A percentile compares a stretch with the other conserved stretches of the same genome.
phyloP scores from a whole-genome alignment of 92 coral and sea anemone species.

The Palythoa caribaeorum region DNA sequence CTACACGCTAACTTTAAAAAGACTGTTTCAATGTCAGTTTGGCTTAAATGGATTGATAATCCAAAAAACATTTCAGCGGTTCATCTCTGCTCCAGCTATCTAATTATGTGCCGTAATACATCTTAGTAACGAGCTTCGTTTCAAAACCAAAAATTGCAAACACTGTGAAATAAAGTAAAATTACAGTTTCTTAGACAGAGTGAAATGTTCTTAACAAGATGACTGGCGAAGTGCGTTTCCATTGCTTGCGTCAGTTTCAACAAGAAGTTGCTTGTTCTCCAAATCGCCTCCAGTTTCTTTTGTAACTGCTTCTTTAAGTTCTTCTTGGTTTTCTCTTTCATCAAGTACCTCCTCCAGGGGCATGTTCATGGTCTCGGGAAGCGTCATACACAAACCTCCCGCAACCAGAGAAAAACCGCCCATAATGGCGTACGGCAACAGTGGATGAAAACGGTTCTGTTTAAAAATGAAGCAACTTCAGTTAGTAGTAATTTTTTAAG shows the following conservation, averaged over 20 bases:
- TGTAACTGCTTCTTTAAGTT: not conserved
- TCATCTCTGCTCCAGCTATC: not conserved
- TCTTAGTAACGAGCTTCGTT: no score
- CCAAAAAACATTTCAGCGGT: slow-evolving; percentile 26
- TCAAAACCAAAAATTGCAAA: no score
- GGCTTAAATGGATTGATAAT: slow-evolving; percentile 34
- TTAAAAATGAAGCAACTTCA: not conserved
- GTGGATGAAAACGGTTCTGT: slow-evolving; percentile 67
- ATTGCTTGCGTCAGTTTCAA: not conserved
- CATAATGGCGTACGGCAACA: slow-evolving; percentile 88
- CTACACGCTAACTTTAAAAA: slow-evolving; percentile 31
- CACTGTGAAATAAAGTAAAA: no score
- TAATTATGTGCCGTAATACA: no score
- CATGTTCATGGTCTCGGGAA: slow-evolving; percentile 81
- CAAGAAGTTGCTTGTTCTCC: not conserved
- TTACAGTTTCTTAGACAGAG: no score
- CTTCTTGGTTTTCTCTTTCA: not conserved
- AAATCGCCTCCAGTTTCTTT: not conserved
- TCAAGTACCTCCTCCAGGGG: slow-evolving; percentile 79
- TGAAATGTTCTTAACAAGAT: not conserved
- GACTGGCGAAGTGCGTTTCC: not conserved
- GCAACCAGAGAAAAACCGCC: slow-evolving; percentile 76
- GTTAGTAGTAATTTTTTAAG: not conserved
- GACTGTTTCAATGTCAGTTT: slow-evolving; percentile 21
- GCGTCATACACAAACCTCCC: slow-evolving; percentile 73